Conservation (phyloP, 1,140 invertebrate genomes). For the Dermatophagoides farinae region DNA sequence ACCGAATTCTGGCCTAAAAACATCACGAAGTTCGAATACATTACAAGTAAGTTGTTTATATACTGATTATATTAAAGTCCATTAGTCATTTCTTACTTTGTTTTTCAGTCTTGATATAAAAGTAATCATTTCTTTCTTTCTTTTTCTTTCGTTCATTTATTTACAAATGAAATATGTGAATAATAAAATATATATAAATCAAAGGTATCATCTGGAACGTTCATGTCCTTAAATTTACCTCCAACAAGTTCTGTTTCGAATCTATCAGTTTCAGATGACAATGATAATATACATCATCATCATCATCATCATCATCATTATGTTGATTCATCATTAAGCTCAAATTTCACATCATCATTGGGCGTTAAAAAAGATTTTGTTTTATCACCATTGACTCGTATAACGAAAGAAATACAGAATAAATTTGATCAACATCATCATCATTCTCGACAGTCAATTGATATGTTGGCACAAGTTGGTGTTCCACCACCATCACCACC, state of each 20-base stretch:
- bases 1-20: constrained; percentile 33
- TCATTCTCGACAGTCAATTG: too few species aligned
- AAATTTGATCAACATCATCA: too few species aligned
- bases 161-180: too few species aligned
- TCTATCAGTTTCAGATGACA: not conserved
- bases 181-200: not conserved
- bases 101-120: not conserved
- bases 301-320: constrained; percentile 4
- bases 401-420: constrained; percentile 40
- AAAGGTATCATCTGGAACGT: not conserved
- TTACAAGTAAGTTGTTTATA: constrained; percentile 32
- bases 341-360: constrained; percentile 20
- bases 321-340: not conserved
- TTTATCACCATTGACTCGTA: constrained; percentile 20
- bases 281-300: not conserved
- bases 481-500: too few species aligned
- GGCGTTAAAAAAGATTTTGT: constrained; percentile 21
- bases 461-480: too few species aligned
- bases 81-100: not conserved
- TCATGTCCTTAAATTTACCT: constrained; percentile 2
- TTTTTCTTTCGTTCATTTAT: not conserved
- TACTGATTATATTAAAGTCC: not conserved
- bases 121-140: not conserved
- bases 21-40: constrained; percentile 55
- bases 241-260: not conserved